Evolutionary conservation across 2,797 vertebrate species (phyloP).

Genomic region (Clarias fuscus): DNA sequence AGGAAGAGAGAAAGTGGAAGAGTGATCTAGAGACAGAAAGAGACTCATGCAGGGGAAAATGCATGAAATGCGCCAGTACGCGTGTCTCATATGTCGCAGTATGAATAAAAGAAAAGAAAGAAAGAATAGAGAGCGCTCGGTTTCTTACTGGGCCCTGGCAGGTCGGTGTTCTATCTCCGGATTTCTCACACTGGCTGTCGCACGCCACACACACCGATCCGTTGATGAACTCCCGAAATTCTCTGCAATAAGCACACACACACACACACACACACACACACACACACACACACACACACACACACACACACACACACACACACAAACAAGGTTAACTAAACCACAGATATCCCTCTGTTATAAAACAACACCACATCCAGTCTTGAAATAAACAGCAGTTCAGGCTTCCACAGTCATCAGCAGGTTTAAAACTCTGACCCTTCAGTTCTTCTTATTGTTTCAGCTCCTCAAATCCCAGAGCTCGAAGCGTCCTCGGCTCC

Average conservation of each 20-base stretch:
- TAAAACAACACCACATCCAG: not conserved
- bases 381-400: not conserved
- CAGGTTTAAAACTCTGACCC: not conserved
- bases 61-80: not conserved
- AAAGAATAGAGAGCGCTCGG: not conserved
- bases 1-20: not conserved
- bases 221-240: slow-evolving; percentile 89
- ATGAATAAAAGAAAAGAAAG: not conserved
- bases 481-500: not conserved
- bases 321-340: not conserved
- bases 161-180: slow-evolving; percentile 83
- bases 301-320: not conserved
- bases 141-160: slow-evolving; percentile 88
- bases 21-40: not conserved
- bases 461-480: not conserved
- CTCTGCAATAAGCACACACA: slow-evolving; percentile 72
- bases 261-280: slow-evolving; percentile 17
- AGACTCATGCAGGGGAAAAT: not conserved
- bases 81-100: too few relatives aligned
- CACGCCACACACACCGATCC: slow-evolving; percentile 90
- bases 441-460: not conserved
- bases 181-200: slow-evolving; percentile 91
- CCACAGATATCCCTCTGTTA: not conserved
- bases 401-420: not conserved
- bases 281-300: slow-evolving; percentile 28